Percentiles rank a stretch among this genome's conserved stretches.
Conservation (phyloP, 2,888 invertebrate genomes). For the Nomada hirtipes region DNA sequence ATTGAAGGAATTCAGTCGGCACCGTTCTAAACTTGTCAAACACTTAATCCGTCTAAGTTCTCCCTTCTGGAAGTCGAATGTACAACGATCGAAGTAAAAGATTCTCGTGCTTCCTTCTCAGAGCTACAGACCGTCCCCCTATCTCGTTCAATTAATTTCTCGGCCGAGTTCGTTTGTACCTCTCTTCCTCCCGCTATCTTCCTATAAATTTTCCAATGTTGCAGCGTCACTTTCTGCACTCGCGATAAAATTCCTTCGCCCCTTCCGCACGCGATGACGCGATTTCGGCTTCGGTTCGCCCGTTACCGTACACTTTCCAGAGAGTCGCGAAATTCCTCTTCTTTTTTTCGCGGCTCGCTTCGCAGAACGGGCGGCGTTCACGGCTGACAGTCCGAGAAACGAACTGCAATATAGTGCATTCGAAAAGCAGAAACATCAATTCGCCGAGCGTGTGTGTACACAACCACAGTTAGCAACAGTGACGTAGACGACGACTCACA, state of each 20-base stretch:
- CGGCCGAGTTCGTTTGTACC: slow-evolving; percentile 48
- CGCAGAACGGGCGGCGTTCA: not conserved
- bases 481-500: slow-evolving; percentile 62
- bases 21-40: no score
- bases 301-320: not conserved
- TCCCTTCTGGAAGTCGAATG: not conserved
- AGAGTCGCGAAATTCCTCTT: not conserved
- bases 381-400: not conserved
- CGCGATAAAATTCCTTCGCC: slow-evolving; percentile 19
- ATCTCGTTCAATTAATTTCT: slow-evolving; percentile 55
- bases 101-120: slow-evolving; percentile 3
- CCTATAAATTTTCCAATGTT: slow-evolving; percentile 58
- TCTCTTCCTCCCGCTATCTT: slow-evolving; percentile 49
- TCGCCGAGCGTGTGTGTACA: slow-evolving; percentile 38
- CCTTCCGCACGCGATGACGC: not conserved
- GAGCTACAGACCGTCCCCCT: slow-evolving; percentile 9
- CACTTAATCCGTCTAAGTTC: not conserved
- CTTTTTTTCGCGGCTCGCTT: not conserved
- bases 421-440: slow-evolving; percentile 47
- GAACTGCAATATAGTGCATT: slow-evolving; percentile 13
- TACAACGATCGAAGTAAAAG: not conserved
- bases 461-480: slow-evolving; percentile 67
- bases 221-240: slow-evolving; percentile 11
- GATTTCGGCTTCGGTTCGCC: not conserved
- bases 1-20: not conserved